phyloP scores from a whole-genome alignment of 2,888 invertebrate species.

The Drosophila hamatofila region DNA sequence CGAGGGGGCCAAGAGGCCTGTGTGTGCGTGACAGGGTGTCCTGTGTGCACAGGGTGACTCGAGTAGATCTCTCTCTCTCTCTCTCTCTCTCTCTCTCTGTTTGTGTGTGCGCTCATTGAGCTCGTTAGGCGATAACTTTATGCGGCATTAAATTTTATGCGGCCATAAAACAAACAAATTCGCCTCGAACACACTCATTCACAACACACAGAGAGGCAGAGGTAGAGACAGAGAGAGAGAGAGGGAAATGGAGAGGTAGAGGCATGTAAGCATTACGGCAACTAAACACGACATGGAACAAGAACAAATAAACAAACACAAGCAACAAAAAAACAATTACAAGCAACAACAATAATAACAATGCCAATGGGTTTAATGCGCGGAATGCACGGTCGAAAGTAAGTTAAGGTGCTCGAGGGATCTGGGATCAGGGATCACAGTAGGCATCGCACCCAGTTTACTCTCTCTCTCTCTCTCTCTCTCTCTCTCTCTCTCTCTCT shows the following conservation, averaged over 20 bases:
- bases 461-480: constrained; percentile 4
- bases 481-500: constrained; percentile 1
- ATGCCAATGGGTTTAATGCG: constrained; percentile 33
- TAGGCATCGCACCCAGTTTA: constrained; percentile 6
- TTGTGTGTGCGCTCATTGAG: constrained; percentile 53
- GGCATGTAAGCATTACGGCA: constrained; percentile 61
- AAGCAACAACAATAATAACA: constrained; percentile 51
- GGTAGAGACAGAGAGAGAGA: constrained; percentile 37
- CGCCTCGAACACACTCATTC: constrained; percentile 43
- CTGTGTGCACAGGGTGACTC: constrained; percentile 43
- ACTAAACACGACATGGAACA: constrained; percentile 69
- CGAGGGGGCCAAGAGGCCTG: background rate
- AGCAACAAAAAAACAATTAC: constrained; percentile 37
- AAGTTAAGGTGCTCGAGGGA: constrained; percentile 21
- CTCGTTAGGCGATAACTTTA: constrained; percentile 80
- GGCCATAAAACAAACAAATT: constrained; percentile 80
- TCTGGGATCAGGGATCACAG: constrained; percentile 30
- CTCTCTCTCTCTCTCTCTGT: background rate
- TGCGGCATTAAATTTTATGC: constrained; percentile 80
- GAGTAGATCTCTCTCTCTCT: background rate
- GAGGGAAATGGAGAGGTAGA: constrained; percentile 28
- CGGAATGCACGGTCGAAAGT: constrained; percentile 40
- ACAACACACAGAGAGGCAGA: constrained; percentile 36
- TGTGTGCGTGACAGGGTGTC: constrained; percentile 46
- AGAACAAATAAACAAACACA: constrained; percentile 28